Evolutionary conservation across 2,797 vertebrate species (phyloP).

Genomic region (Lates japonicus): DNA sequence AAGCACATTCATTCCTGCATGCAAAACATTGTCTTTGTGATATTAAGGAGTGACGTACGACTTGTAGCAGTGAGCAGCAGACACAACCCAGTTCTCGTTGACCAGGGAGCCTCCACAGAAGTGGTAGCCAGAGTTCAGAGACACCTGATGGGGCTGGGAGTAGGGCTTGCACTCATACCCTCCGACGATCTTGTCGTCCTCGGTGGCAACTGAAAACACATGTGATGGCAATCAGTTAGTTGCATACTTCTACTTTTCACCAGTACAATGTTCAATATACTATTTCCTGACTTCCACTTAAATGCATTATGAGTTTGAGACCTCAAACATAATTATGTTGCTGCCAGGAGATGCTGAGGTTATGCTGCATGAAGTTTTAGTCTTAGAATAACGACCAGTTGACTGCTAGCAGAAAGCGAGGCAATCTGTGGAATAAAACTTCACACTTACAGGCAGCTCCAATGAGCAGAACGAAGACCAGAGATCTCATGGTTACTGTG

Average conservation of each 20-base stretch:
- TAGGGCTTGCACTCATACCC: conserved; percentile 74
- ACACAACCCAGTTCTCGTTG: conserved; percentile 78
- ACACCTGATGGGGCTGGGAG: conserved; percentile 79
- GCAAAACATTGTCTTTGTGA: too few relatives aligned
- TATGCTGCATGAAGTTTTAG: too few relatives aligned
- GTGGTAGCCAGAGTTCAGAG: conserved; percentile 77
- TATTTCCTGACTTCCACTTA: background rate
- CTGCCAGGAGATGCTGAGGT: too few relatives aligned
- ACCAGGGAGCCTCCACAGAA: conserved; percentile 83
- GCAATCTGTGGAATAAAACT: too few relatives aligned
- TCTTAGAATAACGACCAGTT: background rate
- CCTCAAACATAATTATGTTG: too few relatives aligned
- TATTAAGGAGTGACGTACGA: conserved; percentile 53
- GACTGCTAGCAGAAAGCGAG: background rate
- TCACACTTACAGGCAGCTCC: conserved; percentile 82
- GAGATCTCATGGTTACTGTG: conserved; percentile 71
- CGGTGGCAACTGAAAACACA: conserved; percentile 64
- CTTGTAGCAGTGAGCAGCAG: conserved; percentile 82
- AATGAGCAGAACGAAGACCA: conserved; percentile 82
- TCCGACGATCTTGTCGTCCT: conserved; percentile 83
- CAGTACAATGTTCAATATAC: too few relatives aligned
- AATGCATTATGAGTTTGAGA: background rate
- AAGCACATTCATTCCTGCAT: too few relatives aligned
- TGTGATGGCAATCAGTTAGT: background rate
- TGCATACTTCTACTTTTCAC: background rate